These are phyloP conservation scores for Octopus sinensis DNA, from an alignment of 1,140 invertebrate species.

Conservation along the genomic window DNA sequence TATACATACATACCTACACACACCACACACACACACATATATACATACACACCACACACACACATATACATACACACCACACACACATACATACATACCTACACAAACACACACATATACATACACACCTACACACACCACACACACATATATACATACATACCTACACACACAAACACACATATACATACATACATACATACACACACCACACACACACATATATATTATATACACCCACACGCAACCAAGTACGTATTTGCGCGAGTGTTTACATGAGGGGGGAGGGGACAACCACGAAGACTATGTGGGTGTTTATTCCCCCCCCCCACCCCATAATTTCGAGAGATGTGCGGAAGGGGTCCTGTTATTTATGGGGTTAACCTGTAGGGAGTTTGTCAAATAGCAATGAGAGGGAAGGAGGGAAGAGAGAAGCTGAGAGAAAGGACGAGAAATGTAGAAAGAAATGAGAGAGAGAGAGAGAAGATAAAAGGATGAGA, in stretches of 20 bases:
- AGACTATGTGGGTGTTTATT: not conserved
- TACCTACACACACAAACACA: too few species aligned
- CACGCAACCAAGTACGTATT: not conserved
- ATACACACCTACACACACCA: too few species aligned
- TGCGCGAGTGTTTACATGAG: not conserved
- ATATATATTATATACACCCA: not conserved
- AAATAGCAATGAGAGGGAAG: not conserved
- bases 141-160: too few species aligned
- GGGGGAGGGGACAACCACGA: not conserved
- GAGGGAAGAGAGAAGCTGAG: not conserved
- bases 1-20: too few species aligned
- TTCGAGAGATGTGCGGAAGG: not conserved
- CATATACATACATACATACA: not conserved
- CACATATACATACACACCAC: too few species aligned
- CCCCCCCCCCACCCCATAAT: not conserved
- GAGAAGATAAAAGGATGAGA: slow-evolving; percentile 13
- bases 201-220: not conserved
- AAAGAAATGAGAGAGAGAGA: slow-evolving; percentile 16
- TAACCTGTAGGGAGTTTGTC: not conserved
- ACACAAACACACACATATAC: too few species aligned
- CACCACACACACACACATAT: too few species aligned
- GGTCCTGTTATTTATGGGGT: too few species aligned
- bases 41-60: too few species aligned
- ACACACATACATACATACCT: too few species aligned
- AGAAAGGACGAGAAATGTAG: not conserved